A percentile compares a stretch with the other conserved stretches of the same genome.
phyloP scores from a whole-genome alignment of 2,888 invertebrate species.

The Sympetrum striolatum region DNA sequence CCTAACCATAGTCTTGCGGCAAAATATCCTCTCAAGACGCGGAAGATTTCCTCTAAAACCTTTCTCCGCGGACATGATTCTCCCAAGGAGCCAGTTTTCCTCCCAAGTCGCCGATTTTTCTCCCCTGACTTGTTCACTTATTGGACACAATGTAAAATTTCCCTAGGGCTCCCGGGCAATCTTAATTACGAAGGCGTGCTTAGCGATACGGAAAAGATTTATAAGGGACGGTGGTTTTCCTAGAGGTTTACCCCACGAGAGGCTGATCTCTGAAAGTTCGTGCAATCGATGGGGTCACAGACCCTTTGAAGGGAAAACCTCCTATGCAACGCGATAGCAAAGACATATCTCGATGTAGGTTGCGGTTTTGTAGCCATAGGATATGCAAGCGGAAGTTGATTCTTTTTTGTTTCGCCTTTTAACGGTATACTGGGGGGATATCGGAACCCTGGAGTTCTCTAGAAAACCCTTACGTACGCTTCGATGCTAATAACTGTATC shows the following conservation, averaged over 20 bases:
- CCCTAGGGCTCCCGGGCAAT: not conserved
- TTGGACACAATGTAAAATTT: not conserved
- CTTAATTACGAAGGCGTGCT: constrained; percentile 10
- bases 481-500: constrained; percentile 37
- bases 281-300: constrained; percentile 29
- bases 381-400: constrained; percentile 31
- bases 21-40: too few relatives aligned
- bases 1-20: too few relatives aligned
- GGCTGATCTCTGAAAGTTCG: constrained; percentile 20
- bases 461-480: constrained; percentile 17
- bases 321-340: constrained; percentile 31
- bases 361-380: constrained; percentile 37
- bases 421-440: constrained; percentile 29
- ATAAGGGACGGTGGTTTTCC: constrained; percentile 34
- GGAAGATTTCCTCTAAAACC: not conserved
- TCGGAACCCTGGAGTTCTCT: not conserved
- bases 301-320: constrained; percentile 8
- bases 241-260: constrained; percentile 29
- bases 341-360: constrained; percentile 24
- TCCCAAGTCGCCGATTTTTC: not conserved
- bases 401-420: constrained; percentile 11
- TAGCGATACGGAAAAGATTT: constrained; percentile 24
- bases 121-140: not conserved
- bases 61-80: not conserved
- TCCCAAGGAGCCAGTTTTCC: not conserved